Evolutionary conservation across 92 coral and sea anemone genomes (phyloP).

Genomic region (Desmophyllum pertusum): DNA sequence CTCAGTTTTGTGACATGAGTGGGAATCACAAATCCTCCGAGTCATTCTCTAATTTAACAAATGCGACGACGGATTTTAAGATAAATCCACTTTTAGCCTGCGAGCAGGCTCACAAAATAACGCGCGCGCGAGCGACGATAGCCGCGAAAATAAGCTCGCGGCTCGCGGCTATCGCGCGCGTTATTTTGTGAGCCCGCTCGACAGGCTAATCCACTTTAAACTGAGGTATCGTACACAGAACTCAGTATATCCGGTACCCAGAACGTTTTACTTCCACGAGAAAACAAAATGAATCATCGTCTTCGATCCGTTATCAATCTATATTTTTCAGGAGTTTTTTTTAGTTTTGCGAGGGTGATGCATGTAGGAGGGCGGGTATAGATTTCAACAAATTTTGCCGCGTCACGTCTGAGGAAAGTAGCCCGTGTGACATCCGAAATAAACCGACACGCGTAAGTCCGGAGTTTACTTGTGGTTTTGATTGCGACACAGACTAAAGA

Average conservation of each 20-base stretch:
- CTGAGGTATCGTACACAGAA: neutral
- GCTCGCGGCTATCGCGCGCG: no score
- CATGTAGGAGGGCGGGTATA: neutral
- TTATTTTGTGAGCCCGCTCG: no score
- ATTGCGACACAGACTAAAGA: neutral
- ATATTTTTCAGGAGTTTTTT: neutral
- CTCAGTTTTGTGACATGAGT: neutral
- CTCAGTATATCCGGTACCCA: neutral
- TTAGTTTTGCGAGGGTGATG: neutral
- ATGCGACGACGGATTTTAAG: no score
- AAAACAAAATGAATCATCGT: neutral
- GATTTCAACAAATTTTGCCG: constrained; percentile 5
- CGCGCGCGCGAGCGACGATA: no score
- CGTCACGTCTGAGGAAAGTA: neutral
- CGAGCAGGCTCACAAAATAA: no score
- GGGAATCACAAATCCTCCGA: neutral
- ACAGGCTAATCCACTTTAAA: neutral
- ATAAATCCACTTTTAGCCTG: no score
- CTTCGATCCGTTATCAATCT: neutral
- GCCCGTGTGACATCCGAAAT: neutral
- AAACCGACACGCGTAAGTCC: neutral
- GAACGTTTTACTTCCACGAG: neutral
- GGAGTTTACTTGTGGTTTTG: neutral
- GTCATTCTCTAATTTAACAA: neutral
- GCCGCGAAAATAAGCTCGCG: no score